Evolutionary conservation across 2,113 vertebrate genomes (phyloP), one percentile per base, ranked within the genome.

Genomic region (Oncorhynchus nerka): DNA sequence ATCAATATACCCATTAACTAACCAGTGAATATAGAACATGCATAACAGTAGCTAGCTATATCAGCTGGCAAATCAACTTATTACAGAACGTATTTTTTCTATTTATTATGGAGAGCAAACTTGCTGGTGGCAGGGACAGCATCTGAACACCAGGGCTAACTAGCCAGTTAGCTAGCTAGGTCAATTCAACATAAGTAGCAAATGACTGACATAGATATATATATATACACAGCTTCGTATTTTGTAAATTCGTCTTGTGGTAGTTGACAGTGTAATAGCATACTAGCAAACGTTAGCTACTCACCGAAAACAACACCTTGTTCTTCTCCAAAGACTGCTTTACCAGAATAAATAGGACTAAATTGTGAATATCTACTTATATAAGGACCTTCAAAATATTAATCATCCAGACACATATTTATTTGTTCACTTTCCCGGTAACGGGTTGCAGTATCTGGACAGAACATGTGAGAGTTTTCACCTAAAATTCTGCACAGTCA

Each of bases 371-470:
- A 30, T 28, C 39, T 45, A 11, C 39, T 45, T 45, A 45, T 45
- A 65, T 4, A n/a, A 71, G 16, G 15, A 71, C 68, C 61, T 34
- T 48, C 68, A 71, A 30, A 69, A 20, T 84, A 81, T 87, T 74
- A 90, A 62, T 83, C 49, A 32, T 81, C 77, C 80, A 66, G 74
- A 75, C 73, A 81, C 92, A 92, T 94, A 15, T 75, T 80, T 89
- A 62, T n/a, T 62, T 22, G 59, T 62, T 22, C 59, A 62, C 59
- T 62, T 30, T 76, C 39, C 39, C 39, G 39, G 39, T 45, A 45
- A 45, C 2, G 34, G 11, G 16, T 4, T 79, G 19, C 39, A 45
- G 39, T 45, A 45, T 83, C 70, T 79, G 85, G 80, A 89, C 85
- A 64, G 72, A 45, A 75, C 87, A 87, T 79, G 78, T 70, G 39